phyloP scores from a whole-genome alignment of 1,140 invertebrate species.

The Manduca sexta region DNA sequence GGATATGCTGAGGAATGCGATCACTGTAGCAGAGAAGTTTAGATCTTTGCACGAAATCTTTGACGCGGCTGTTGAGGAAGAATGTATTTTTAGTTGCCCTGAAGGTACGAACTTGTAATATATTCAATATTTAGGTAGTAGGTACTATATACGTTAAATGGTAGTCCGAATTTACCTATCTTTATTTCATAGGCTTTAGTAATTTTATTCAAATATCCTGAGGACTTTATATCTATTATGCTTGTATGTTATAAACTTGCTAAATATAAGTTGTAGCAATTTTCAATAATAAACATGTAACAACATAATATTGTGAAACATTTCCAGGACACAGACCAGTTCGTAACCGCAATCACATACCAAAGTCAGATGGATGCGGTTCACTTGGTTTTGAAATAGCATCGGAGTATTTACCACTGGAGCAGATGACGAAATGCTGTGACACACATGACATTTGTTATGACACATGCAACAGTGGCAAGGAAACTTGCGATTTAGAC shows the following conservation, averaged over 20 bases:
- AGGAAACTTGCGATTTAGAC: slow-evolving; percentile 89
- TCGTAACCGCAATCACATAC: slow-evolving; percentile 81
- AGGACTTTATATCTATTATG: too few relatives aligned
- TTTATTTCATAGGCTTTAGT: too few relatives aligned
- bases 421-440: slow-evolving; percentile 89
- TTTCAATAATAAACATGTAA: too few relatives aligned
- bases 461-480: slow-evolving; percentile 89
- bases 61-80: slow-evolving; percentile 87
- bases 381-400: slow-evolving; percentile 83
- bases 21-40: slow-evolving; percentile 84
- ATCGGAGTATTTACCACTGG: slow-evolving; percentile 82
- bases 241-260: too few relatives aligned
- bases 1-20: slow-evolving; percentile 82
- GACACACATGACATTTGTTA: slow-evolving; percentile 92
- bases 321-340: slow-evolving; percentile 77
- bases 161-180: too few relatives aligned
- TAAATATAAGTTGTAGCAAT: too few relatives aligned
- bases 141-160: too few relatives aligned
- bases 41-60: slow-evolving; percentile 86
- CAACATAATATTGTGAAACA: neutral
- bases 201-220: too few relatives aligned
- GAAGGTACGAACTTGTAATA: slow-evolving; percentile 66
- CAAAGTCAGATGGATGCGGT: slow-evolving; percentile 87
- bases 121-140: too few relatives aligned
- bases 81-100: slow-evolving; percentile 84